Percentiles rank a stretch among this genome's conserved stretches.
phyloP scores from a whole-genome alignment of 2,797 vertebrate species.

The Xenopus petersii region DNA sequence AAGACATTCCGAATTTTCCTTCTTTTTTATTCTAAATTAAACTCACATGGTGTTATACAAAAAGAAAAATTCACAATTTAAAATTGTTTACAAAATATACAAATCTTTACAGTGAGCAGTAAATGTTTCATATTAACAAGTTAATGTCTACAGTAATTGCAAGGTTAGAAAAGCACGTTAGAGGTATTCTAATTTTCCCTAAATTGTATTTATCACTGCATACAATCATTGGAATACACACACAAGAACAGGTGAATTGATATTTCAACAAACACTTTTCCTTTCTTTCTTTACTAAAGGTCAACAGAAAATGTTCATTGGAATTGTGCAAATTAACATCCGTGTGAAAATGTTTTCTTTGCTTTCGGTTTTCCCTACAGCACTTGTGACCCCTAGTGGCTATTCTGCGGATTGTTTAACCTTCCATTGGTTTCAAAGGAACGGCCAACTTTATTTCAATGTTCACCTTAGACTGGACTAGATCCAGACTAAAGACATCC shows the following conservation, averaged over 20 bases:
- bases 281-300: not conserved
- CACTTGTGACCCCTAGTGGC: slow-evolving; percentile 32
- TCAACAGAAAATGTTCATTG: not conserved
- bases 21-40: slow-evolving; percentile 80
- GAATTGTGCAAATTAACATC: slow-evolving; percentile 36
- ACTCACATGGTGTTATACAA: slow-evolving; percentile 75
- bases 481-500: not conserved
- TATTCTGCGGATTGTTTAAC: slow-evolving; percentile 4
- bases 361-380: not conserved
- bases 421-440: not conserved
- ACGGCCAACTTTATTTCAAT: too few species aligned
- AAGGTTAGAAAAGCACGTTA: slow-evolving; percentile 50
- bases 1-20: slow-evolving; percentile 25
- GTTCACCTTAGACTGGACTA: too few species aligned
- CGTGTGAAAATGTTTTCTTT: slow-evolving; percentile 11
- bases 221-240: slow-evolving; percentile 36
- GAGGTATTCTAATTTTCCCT: slow-evolving; percentile 45
- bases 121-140: slow-evolving; percentile 75
- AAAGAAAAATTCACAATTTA: slow-evolving; percentile 70
- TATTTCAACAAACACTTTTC: slow-evolving; percentile 9
- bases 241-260: slow-evolving; percentile 10
- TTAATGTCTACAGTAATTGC: slow-evolving; percentile 72
- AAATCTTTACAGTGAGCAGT: slow-evolving; percentile 81
- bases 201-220: slow-evolving; percentile 30
- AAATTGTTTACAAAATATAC: slow-evolving; percentile 77